Evolutionary conservation across 2,797 vertebrate genomes (phyloP), one percentile per base, ranked within the genome.

Genomic region (Semotilus atromaculatus): DNA sequence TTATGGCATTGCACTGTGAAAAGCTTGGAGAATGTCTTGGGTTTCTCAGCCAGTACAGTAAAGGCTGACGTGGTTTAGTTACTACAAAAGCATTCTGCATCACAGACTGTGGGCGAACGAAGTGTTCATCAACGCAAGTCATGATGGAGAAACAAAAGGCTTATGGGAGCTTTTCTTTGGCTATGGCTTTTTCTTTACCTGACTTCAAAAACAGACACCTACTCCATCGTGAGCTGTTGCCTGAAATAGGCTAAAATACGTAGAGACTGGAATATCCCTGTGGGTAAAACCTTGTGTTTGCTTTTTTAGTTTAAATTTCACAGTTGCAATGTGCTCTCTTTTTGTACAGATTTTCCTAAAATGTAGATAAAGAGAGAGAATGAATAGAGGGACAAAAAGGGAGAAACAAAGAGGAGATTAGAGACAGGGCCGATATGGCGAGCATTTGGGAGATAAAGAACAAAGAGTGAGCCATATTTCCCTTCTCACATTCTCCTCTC

Each of bases 341-440:
- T 73, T 78, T 19, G 43, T 88, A 73, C 84, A 85, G 73, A 87
- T 91, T 90, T 91, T 78, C 71, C 81, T 89, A 89, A 90, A 92
- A 31, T 58, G 77, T 71, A 0, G 70, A 86, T 87, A 34, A 85
- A 85, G 88, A 89, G 82, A 89, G 86, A 86, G 88, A 90, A 87
- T 74, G 66, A 84, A 87, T 85, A 85, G 86, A 90, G 86, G 87
- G 85, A 88, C 51, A 92, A 89, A 91, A 91, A 89, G 85, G 53
- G n/a, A 79, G 5, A 83, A 86, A 90, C 86, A 89, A 85, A 90
- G 76, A 81, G 82, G 84, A 93, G 93, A 93, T 94, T 94, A 92
- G 85, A 91, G 88, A 79, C 66, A 68, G 88, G 45, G 86, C 89
- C 90, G 90, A 89, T 84, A 62, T 73, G 86, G 86, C 79, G 78